Percentiles rank a stretch among this genome's conserved stretches.
Evolutionary conservation across 2,113 vertebrate genomes (phyloP).

Genomic region (Scopus umbretta): DNA sequence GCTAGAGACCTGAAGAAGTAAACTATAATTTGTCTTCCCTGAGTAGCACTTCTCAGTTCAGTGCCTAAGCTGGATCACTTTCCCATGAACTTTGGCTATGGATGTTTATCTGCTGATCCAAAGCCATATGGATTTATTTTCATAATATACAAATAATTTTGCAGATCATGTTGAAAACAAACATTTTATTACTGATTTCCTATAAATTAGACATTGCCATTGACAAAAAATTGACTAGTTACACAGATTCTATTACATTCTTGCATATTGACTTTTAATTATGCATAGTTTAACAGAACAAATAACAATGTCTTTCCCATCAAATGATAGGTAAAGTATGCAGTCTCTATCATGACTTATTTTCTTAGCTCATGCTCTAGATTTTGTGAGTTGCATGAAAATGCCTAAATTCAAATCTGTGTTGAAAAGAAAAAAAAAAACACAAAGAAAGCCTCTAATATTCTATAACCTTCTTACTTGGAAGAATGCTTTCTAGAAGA

Average conservation of each 20-base stretch:
- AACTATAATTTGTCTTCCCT: conserved; percentile 72
- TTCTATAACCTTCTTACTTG: conserved; percentile 3
- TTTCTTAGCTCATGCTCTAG: neutral
- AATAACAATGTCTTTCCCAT: conserved; percentile 52
- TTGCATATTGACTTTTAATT: conserved; percentile 77
- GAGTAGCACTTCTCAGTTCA: conserved; percentile 57
- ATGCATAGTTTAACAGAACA: conserved; percentile 68
- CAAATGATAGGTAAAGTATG: conserved; percentile 13
- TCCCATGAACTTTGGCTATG: conserved; percentile 74
- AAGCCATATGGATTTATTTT: conserved; percentile 67
- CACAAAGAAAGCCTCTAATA: neutral
- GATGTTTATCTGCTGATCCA: conserved; percentile 65
- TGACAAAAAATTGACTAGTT: conserved; percentile 46
- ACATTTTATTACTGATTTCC: conserved; percentile 62
- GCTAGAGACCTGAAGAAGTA: conserved; percentile 69
- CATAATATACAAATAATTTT: conserved; percentile 56
- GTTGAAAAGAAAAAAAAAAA: neutral
- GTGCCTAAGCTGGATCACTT: conserved; percentile 70
- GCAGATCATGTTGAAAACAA: conserved; percentile 63
- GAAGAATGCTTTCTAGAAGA: neutral
- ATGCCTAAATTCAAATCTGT: neutral
- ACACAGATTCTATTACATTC: conserved; percentile 53
- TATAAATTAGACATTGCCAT: conserved; percentile 55
- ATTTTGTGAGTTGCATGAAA: conserved; percentile 48
- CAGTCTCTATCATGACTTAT: neutral